Conservation (phyloP, 2,113 vertebrate genomes). For the Dicentrarchus labrax region DNA sequence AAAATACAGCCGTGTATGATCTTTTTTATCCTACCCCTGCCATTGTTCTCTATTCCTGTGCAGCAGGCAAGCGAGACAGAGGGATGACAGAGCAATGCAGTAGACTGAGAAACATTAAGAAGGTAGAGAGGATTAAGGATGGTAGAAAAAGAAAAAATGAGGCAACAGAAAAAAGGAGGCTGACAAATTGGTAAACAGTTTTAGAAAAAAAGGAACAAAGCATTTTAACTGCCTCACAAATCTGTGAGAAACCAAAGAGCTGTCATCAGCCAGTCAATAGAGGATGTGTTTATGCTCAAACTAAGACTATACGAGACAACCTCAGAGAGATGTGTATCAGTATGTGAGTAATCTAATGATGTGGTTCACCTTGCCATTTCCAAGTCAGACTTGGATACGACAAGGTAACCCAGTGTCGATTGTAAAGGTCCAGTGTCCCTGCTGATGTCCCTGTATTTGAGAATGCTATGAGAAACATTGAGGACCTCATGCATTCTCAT, state of each 20-base stretch:
- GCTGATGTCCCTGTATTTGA: too few relatives aligned
- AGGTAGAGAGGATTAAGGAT: neutral
- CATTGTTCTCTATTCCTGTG: neutral
- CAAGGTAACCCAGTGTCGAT: neutral
- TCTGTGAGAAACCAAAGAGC: neutral
- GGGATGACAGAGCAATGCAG: neutral
- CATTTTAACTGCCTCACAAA: neutral
- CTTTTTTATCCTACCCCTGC: neutral
- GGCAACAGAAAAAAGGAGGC: neutral
- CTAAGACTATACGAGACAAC: neutral
- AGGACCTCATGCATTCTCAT: too few relatives aligned
- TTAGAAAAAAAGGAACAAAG: constrained; percentile 8
- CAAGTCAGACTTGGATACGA: neutral
- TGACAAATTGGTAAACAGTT: constrained; percentile 14
- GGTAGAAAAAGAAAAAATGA: neutral
- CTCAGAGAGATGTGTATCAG: neutral
- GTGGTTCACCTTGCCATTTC: neutral
- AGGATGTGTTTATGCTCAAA: constrained; percentile 18
- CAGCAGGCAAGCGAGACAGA: neutral
- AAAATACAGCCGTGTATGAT: neutral
- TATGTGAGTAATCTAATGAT: neutral
- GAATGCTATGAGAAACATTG: too few relatives aligned
- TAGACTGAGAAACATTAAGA: neutral
- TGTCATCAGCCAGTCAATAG: neutral
- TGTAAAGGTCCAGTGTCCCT: too few relatives aligned